A percentile compares a stretch with the other conserved stretches of the same genome.
Conservation (phyloP, 2,113 vertebrate genomes). For the Ailuropoda melanoleuca region DNA sequence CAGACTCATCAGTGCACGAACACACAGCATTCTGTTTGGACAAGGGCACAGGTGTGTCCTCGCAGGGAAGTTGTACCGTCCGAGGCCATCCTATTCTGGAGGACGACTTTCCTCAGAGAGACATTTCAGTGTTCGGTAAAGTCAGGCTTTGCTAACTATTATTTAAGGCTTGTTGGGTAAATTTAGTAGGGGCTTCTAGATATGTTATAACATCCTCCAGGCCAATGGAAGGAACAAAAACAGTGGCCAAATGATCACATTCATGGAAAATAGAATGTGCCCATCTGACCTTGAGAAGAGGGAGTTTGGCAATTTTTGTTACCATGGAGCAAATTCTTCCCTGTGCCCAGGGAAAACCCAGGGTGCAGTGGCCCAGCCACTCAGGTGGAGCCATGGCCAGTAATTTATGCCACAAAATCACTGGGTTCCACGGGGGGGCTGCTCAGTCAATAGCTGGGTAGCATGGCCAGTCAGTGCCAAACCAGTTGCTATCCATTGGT, state of each 20-base stretch:
- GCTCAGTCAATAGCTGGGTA: not conserved
- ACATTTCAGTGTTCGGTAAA: not conserved
- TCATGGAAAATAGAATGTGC: not conserved
- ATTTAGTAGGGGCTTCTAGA: not conserved
- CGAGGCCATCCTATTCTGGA: not conserved
- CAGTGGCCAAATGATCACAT: not conserved
- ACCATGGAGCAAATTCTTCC: not conserved
- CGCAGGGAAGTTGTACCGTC: not conserved
- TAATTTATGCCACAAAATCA: not conserved
- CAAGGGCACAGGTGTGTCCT: not conserved
- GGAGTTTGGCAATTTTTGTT: not conserved
- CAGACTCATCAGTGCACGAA: not conserved
- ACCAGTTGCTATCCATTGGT: not conserved
- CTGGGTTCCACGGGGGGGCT: not conserved
- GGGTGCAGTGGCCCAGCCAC: not conserved
- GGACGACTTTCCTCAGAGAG: not conserved
- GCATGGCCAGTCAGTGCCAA: not conserved
- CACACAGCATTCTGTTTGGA: not conserved
- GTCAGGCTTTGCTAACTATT: not conserved
- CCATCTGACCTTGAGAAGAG: not conserved
- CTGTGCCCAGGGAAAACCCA: not conserved
- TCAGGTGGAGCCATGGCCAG: not conserved
- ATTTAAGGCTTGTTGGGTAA: not conserved
- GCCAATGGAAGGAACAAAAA: not conserved
- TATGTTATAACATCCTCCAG: not conserved